Conservation (phyloP, 2,113 vertebrate genomes). For the Anarhynchus alexandrinus region DNA sequence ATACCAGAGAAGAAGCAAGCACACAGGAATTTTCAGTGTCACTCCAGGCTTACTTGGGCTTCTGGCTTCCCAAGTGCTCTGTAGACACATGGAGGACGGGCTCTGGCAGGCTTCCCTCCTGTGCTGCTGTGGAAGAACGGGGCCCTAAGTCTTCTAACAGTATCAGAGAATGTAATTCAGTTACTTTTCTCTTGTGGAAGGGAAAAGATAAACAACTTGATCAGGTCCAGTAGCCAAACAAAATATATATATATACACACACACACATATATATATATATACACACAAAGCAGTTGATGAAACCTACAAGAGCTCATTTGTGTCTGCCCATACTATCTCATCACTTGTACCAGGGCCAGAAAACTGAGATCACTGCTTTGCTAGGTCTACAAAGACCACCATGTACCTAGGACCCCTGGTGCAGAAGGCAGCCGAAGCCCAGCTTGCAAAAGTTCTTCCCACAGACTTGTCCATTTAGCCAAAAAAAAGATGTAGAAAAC, state of each 20-base stretch:
- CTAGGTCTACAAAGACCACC: not conserved
- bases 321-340: not conserved
- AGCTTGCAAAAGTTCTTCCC: not conserved
- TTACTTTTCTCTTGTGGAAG: not conserved
- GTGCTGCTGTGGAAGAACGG: fast-evolving
- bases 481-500: not conserved
- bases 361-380: not conserved
- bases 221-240: not conserved
- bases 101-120: not conserved
- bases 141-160: not conserved
- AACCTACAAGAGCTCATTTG: not conserved
- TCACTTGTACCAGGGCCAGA: not conserved
- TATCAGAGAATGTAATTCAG: not conserved
- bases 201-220: not conserved
- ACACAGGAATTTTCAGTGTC: not conserved
- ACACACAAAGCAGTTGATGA: not conserved
- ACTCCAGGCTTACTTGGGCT: not conserved
- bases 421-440: not conserved
- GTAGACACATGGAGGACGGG: not conserved
- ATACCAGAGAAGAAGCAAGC: not conserved
- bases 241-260: too few relatives aligned
- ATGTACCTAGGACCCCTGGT: not conserved
- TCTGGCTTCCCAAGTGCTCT: not conserved
- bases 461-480: too few relatives aligned
- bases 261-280: too few relatives aligned